Base-by-base conservation (phyloP, 2,888 invertebrate genomes). In the Erynnis tages region DNA sequence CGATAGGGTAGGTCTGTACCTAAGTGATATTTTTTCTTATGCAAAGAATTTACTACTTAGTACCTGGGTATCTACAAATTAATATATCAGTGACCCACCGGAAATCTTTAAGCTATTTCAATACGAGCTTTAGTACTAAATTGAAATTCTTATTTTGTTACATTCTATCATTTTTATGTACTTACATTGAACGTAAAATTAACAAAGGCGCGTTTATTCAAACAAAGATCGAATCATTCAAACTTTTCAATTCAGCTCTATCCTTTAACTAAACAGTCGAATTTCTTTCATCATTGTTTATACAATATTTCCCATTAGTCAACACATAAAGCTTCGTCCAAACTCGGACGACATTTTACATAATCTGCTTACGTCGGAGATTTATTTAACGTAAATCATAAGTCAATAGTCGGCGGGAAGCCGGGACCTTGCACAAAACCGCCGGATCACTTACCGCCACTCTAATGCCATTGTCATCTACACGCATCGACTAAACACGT, bases 391-490 rank as follows among this genome's bases (percentile, higher is more conserved):
- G 76, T 79, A 76, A 79, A 82, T 82, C 82, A 81, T 68, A 71
- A 76, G 79, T 77, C 78, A 78, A 77, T 69, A 72, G 72, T 8
- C 43, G 50, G 38, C 32, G 16, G 35, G 59, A 49, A 40, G 54
- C 58, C 55, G 59, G 67, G 77, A 76, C 71, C 76, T 85, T 84
- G 85, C 83, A 81, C 81, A 83, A 82, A 75, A 75, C 82, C 76
- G 63, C 73, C 68, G 76, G 75, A 76, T 81, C 81, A 76, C 78
- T 84, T 77, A 80, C 81, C 75, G 70, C 77, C 79, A 76, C 82
- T 82, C 79, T 85, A 82, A 85, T 84, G 75, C 83, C 66, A 79
- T 86, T 85, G 86, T 86, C 79, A 67, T 79, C 80, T 83, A 83
- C 85, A 85, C 82, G 60, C 74, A 80, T 78, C 77, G 67, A 75